Base-by-base conservation (phyloP, 2,888 invertebrate species). In the Theodoxus fluviatilis region DNA sequence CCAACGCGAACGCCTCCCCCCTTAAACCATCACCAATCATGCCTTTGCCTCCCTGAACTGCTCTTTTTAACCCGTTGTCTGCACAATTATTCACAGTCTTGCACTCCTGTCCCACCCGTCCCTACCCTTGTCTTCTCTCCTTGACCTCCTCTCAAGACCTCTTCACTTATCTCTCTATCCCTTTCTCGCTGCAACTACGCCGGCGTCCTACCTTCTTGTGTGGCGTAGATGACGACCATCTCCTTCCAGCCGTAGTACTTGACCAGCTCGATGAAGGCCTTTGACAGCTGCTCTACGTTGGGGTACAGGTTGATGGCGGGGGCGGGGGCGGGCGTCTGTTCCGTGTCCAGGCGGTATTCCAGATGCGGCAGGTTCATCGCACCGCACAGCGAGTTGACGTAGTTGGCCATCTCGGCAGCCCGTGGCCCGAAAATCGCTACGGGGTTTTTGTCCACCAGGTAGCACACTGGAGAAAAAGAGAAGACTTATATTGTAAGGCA, bases 371-470 rank as follows among this genome's bases (percentile, higher is more conserved):
- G 90, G 88, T 95, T 94, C 78, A 94, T 89, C 73, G 91, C 91
- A 85, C 94, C 92, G 77, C 94, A 93, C 75, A 95, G 91, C 43
- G 94, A 93, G 84, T 94, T 92, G 28, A 95, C 92, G 83, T 94
- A 93, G 69, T 91, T 90, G 25, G 94, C 90, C 0, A 92, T 89
- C 70, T 89, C 88, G 74, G 90, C 90, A 67, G 91, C 90, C 72
- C 91, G 91, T 0, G 96, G 95, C 0, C 96, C 96, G 81, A 96
- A 92, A 57, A 96, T 90, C 38, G 93, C 95, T n/a, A 92, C 91
- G 2, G 94, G 89, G 74, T 93, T 93, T 73, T 89, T 89, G 80
- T 93, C 91, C 33, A 85, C 72, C 73, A 83, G 84, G n/a, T 75
- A 73, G 73, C 86, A 86, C 22, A 84, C 86, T 86, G 81, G 25